A percentile compares a stretch with the other conserved stretches of the same genome.
Evolutionary conservation across 23 tunicate genomes (phyloP).

Genomic region (Oikopleura vanhoeffeni): DNA sequence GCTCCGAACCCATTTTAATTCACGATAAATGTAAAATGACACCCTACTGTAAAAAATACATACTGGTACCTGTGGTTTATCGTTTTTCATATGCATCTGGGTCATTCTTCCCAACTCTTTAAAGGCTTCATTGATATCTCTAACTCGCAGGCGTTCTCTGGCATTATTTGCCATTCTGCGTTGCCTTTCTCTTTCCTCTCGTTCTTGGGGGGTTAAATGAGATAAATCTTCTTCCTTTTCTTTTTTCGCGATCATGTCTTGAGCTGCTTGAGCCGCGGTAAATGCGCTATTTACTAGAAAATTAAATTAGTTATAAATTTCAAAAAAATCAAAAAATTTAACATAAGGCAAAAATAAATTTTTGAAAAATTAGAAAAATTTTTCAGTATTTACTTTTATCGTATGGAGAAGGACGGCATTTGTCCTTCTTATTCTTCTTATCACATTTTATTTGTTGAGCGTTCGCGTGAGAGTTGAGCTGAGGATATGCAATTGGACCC

Average conservation of each 20-base stretch:
- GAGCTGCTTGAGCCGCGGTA: neutral
- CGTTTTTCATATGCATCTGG: constrained; percentile 7
- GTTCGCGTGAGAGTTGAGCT: neutral
- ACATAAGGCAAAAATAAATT: neutral
- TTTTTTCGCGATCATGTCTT: neutral
- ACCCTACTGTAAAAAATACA: no score
- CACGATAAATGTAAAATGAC: no score
- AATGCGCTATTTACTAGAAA: no score
- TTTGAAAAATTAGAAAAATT: neutral
- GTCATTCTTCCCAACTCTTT: constrained; percentile 14
- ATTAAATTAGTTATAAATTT: neutral
- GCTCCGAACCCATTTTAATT: no score
- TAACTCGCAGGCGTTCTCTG: neutral
- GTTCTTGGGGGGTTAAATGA: neutral
- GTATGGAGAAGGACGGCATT: neutral
- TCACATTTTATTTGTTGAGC: neutral
- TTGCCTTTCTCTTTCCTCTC: constrained; percentile 7
- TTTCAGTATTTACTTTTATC: neutral
- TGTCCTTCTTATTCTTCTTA: neutral
- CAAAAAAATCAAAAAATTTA: neutral
- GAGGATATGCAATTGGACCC: neutral
- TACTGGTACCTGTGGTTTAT: constrained; percentile 13
- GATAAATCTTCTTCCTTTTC: constrained; percentile 11
- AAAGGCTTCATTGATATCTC: constrained; percentile 14
- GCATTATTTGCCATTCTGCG: constrained; percentile 10